Evolutionary conservation across 2,888 invertebrate genomes (phyloP).

Genomic region (Drosophila kuntzei): DNA sequence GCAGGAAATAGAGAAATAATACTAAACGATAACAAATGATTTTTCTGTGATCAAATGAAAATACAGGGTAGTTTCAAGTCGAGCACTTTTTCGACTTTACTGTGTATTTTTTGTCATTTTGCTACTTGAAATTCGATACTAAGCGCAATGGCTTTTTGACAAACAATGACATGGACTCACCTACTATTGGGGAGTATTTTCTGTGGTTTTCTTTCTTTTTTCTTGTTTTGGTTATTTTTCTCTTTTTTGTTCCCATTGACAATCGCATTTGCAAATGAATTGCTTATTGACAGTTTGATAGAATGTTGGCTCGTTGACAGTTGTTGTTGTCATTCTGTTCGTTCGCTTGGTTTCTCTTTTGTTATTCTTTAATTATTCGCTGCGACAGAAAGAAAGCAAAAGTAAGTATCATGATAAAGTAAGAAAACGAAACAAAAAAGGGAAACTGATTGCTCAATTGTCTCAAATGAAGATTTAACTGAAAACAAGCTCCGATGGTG

Average conservation of each 20-base stretch:
- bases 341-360: slow-evolving; percentile 46
- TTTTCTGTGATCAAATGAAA: too few species aligned
- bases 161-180: slow-evolving; percentile 76
- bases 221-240: slow-evolving; percentile 27
- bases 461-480: background rate
- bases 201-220: slow-evolving; percentile 38
- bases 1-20: too few species aligned
- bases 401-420: slow-evolving; percentile 18
- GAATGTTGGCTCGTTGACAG: slow-evolving; percentile 67
- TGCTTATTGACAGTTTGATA: slow-evolving; percentile 82
- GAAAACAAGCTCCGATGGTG: background rate
- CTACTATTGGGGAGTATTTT: slow-evolving; percentile 58
- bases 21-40: too few species aligned
- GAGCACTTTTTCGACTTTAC: background rate
- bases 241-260: slow-evolving; percentile 48
- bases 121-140: slow-evolving; percentile 69
- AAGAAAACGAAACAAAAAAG: background rate
- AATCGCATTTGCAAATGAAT: slow-evolving; percentile 79
- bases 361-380: slow-evolving; percentile 76
- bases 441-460: slow-evolving; percentile 5
- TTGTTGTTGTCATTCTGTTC: slow-evolving; percentile 33
- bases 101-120: slow-evolving; percentile 13
- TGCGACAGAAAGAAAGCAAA: slow-evolving; percentile 30
- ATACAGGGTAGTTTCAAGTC: slow-evolving; percentile 4
- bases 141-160: slow-evolving; percentile 78